Base-by-base conservation (phyloP, 2,888 invertebrate species). In the Leucophenga maculata region DNA sequence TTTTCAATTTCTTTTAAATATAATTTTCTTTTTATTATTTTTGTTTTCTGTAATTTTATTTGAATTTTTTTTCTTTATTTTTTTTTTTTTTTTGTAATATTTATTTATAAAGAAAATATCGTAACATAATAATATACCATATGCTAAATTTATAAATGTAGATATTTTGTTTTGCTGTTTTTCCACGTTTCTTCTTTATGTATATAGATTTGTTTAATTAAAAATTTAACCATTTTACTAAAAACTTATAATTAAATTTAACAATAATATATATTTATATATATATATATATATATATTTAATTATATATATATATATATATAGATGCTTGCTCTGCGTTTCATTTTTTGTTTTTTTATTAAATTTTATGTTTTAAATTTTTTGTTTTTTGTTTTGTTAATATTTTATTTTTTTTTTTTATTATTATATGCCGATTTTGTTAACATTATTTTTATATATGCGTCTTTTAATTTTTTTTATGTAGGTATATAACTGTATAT, bases 221-320 rank as follows among this genome's bases (percentile, higher is more conserved):
- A 80, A 79, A 81, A 79, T 72, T 79, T 80, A 81, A 78, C 80
- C 78, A 80, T 73, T 80, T 79, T 80, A 83, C 81, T 83, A 83
- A 83, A 83, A 83, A 83, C 83, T 83, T 83, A 83, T 80, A 78
- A 62, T 68, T 73, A 82, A 79, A 78, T 80, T 79, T 82, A 82
- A 82, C 82, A 82, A 78, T 79, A 79, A 79, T 76, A 69, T 69
- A 73, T 77, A 31, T 78, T 72, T 76, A 75, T 57, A 59, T 74
- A 65, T 72, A 68, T 73, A 52, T 77, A 72, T 77, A 73, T 77
- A 77, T 76, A 78, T 70, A 69, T 67, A 62, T 72, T 66, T 68
- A 54, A 67, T 57, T 73, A 54, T 70, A 64, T 69, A 57, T 66
- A 14, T 75, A 66, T 70, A 71, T 77, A 77, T 77, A 76, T 77